Evolutionary conservation across 2,113 vertebrate species (phyloP).

Genomic region (Elgaria multicarinata): DNA sequence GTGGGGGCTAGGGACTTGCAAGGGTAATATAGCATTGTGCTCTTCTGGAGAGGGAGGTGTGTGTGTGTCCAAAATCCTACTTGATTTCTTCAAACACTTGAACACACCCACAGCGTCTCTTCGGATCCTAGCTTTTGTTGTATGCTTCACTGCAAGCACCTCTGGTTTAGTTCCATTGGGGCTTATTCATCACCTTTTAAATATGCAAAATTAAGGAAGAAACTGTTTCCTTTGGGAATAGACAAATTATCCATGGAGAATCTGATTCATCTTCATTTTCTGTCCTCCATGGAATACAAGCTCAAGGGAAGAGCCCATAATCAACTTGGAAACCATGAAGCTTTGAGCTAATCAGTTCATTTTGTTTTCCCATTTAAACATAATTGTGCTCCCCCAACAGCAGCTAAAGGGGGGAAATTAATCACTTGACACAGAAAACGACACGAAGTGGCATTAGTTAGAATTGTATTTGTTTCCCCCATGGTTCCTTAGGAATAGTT

Average conservation of each 20-base stretch:
- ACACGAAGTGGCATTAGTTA: background rate
- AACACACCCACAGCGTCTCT: background rate
- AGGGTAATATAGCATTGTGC: background rate
- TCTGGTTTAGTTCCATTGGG: background rate
- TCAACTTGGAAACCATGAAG: background rate
- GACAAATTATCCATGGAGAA: background rate
- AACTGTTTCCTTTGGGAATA: background rate
- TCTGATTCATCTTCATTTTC: background rate
- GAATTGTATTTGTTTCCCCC: background rate
- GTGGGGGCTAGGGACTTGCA: background rate
- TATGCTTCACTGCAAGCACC: background rate
- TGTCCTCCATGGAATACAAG: conserved; percentile 13
- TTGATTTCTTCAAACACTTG: background rate
- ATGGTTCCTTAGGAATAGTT: background rate
- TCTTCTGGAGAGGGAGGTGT: background rate
- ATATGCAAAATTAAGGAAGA: background rate
- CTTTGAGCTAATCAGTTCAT: conserved; percentile 1
- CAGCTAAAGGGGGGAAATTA: background rate
- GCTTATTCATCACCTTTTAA: background rate
- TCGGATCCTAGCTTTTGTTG: background rate
- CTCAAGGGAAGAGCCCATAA: background rate
- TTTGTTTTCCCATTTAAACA: background rate
- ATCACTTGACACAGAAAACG: conserved; percentile 9
- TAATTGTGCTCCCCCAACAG: rapidly evolving
- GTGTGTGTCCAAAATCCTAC: background rate